Evolutionary conservation across 2,888 invertebrate genomes (phyloP).

Genomic region (Sabatieria punctata): DNA sequence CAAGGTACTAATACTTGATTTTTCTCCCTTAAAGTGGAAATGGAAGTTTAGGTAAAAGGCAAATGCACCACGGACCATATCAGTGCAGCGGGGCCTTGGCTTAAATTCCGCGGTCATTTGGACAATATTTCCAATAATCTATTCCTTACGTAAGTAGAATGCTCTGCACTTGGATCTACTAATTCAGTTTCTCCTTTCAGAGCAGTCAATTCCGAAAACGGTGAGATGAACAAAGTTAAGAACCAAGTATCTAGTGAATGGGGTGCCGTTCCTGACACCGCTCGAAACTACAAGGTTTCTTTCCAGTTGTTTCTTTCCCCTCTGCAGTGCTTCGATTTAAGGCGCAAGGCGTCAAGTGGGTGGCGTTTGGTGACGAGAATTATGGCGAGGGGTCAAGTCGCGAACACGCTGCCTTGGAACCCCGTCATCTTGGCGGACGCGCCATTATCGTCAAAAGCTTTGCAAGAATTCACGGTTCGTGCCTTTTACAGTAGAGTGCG

Average conservation of each 20-base stretch:
- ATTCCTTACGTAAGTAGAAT: conserved; percentile 67
- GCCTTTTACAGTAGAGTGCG: too few relatives aligned
- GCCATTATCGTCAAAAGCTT: conserved; percentile 98
- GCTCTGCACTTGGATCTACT: too few relatives aligned
- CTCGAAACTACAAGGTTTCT: conserved; percentile 82
- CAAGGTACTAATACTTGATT: too few relatives aligned
- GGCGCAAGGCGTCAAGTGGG: conserved; percentile 54
- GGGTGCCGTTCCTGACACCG: conserved; percentile 82
- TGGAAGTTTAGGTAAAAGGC: too few relatives aligned
- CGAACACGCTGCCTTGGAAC: conserved; percentile 97
- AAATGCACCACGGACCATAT: conserved; percentile 99
- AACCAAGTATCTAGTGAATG: conserved; percentile 71
- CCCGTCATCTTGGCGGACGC: conserved; percentile 67
- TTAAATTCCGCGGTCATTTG: conserved; percentile 94
- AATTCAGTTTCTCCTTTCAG: conserved; percentile 23
- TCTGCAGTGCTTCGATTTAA: too few relatives aligned
- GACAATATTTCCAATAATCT: conserved; percentile 99
- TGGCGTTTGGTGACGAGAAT: conserved; percentile 56
- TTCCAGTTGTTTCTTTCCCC: too few relatives aligned
- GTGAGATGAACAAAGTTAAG: conserved; percentile 35
- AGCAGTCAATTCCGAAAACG: conserved; percentile 42
- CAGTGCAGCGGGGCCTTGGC: conserved; percentile 97
- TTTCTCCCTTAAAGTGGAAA: too few relatives aligned
- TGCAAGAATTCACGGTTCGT: conserved; percentile 75
- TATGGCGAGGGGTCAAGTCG: conserved; percentile 49